A percentile compares a stretch with the other conserved stretches of the same genome.
These are phyloP conservation scores for Eulithis testata DNA, from an alignment of 2,888 invertebrate species.

Conservation along the genomic window DNA sequence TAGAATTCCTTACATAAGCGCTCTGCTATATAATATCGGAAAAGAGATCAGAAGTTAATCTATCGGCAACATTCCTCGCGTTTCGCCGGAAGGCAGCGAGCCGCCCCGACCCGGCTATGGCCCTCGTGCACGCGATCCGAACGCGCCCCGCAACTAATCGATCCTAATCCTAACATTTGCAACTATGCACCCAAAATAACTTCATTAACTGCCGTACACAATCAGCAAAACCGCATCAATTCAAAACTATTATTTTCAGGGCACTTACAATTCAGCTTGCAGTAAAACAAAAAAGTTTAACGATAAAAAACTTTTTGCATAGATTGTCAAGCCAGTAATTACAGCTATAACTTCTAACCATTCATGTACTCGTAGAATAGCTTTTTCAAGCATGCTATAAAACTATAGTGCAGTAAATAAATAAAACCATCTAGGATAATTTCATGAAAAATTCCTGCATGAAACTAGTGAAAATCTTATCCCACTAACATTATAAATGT, in stretches of 20 bases:
- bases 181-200: slow-evolving; percentile 59
- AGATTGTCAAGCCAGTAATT: slow-evolving; percentile 7
- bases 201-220: slow-evolving; percentile 24
- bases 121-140: slow-evolving; percentile 72
- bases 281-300: neutral
- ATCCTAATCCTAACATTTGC: slow-evolving; percentile 71
- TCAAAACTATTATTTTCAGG: too few relatives aligned
- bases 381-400: slow-evolving; percentile 11
- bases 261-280: neutral
- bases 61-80: slow-evolving; percentile 83
- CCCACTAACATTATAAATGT: too few relatives aligned
- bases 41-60: slow-evolving; percentile 85
- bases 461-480: slow-evolving; percentile 27
- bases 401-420: slow-evolving; percentile 9
- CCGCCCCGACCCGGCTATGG: slow-evolving; percentile 58
- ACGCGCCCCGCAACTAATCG: slow-evolving; percentile 70
- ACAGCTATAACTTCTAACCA: slow-evolving; percentile 1
- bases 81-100: slow-evolving; percentile 81
- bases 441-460: slow-evolving; percentile 15
- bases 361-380: slow-evolving; percentile 2
- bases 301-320: neutral
- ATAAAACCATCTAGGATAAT: slow-evolving; percentile 1
- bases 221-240: slow-evolving; percentile 1
- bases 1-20: slow-evolving; percentile 82
- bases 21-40: slow-evolving; percentile 79